Evolutionary conservation across 1,140 invertebrate genomes (phyloP), one percentile per base, ranked within the genome.

Genomic region (Chrysoperla carnea): DNA sequence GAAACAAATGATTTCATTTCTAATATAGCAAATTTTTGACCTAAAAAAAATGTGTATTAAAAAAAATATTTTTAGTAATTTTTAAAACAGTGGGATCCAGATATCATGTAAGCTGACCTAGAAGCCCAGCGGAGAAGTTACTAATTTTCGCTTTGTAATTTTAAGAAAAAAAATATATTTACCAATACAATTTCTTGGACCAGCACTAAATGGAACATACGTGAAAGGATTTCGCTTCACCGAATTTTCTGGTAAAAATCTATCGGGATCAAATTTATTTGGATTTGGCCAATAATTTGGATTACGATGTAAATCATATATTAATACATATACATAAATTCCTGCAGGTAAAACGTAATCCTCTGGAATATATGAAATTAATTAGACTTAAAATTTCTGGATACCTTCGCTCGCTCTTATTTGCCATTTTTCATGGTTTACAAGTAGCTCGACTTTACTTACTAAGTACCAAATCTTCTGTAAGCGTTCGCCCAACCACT

Each of bases 221-320:
- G 64, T 56, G 46, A 59, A 76, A 13, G 63, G 64, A 15, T 64
- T 50, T 49, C 64, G 55, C 42, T 68, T 64, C 29, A 58, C 55
- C 29, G 59, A 61, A 53, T 76, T 73, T 46, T 72, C 66, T 9
- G 71, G 65, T 15, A 74, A 54, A 61, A 88, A 89, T 50, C 83
- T 63, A 42, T 87, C 80, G 0, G 86, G 86, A 56, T 84, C 70
- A 55, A 84, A 89, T 43, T 63, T 61, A 33, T 79, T 69, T 1
- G 86, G 84, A 43, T 87, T 67, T 31, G 72, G 66, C 54, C 75
- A 89, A 29, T 70, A 53, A 17, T 74, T 60, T 1, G 69, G 61
- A 52, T 80, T 67, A 41, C 77, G 66, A 56, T 90, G 85, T 31
- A 85, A 52, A 46, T 70, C 75, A 41, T 60, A 60, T 0, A 66